Conservation (phyloP, 2,113 vertebrate species). For the Rissa tridactyla region DNA sequence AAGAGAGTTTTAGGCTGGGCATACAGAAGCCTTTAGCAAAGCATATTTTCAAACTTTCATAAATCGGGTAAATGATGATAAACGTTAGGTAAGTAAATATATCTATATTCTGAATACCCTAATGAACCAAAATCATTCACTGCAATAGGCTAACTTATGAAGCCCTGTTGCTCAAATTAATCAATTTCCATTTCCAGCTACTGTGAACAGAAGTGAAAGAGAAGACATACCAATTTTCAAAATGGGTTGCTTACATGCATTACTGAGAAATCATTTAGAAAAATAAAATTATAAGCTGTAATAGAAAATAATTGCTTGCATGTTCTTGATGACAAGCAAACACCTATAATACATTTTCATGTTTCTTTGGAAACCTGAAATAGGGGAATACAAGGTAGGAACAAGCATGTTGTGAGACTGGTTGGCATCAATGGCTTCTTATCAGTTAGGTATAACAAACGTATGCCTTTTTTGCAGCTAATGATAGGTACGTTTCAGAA, state of each 20-base stretch:
- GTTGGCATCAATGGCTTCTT: background rate
- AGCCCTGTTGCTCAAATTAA: background rate
- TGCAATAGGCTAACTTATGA: background rate
- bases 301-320: background rate
- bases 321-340: background rate
- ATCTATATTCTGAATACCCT: background rate
- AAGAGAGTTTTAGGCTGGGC: background rate
- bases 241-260: background rate
- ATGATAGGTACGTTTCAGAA: background rate
- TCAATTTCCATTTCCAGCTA: background rate
- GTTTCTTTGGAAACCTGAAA: background rate
- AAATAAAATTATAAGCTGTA: background rate
- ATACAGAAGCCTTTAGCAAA: background rate
- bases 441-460: background rate
- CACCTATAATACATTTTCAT: background rate
- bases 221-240: background rate
- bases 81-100: background rate
- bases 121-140: background rate
- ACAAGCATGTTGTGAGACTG: background rate
- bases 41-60: background rate
- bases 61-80: background rate
- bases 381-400: background rate
- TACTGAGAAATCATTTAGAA: background rate
- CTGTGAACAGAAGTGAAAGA: background rate
- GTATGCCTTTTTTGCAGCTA: background rate